Evolutionary conservation across 2,888 invertebrate genomes (phyloP).

Genomic region (Megastigmus dorsalis): DNA sequence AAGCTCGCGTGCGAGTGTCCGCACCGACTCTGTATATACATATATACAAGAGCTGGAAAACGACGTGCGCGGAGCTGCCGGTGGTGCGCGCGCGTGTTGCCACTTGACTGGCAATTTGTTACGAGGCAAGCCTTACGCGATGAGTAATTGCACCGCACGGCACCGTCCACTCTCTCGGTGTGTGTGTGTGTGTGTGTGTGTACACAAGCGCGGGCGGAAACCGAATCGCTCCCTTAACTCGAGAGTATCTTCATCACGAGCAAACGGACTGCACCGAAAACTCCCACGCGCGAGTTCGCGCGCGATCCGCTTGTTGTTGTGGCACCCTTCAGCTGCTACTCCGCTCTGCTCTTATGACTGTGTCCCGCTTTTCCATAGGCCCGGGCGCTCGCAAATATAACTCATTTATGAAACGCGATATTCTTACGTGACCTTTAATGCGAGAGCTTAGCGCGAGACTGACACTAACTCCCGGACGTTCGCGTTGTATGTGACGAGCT

Average conservation of each 20-base stretch:
- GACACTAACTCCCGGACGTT: too few species aligned
- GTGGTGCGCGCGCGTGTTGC: slow-evolving; percentile 68
- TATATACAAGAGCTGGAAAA: too few species aligned
- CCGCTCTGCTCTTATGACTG: too few species aligned
- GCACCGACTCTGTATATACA: too few species aligned
- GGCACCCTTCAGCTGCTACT: too few species aligned
- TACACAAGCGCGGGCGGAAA: slow-evolving; percentile 58
- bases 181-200: slow-evolving; percentile 56
- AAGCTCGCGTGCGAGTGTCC: too few species aligned
- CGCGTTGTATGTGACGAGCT: background rate
- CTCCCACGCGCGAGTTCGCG: too few species aligned
- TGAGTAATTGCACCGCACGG: slow-evolving; percentile 70
- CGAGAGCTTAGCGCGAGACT: background rate
- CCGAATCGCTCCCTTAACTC: too few species aligned
- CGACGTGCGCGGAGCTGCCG: slow-evolving; percentile 36
- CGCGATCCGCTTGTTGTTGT: too few species aligned
- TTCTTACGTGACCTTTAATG: background rate
- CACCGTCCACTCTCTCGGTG: slow-evolving; percentile 49
- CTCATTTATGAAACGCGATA: slow-evolving; percentile 37
- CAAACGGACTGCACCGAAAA: too few species aligned
- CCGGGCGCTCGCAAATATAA: background rate
- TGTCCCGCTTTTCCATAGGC: background rate
- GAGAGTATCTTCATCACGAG: slow-evolving; percentile 52
- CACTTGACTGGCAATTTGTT: slow-evolving; percentile 74
- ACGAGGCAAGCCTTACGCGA: slow-evolving; percentile 66